Evolutionary conservation across 2,888 invertebrate genomes (phyloP).

Genomic region (Acanthosepion esculentum): DNA sequence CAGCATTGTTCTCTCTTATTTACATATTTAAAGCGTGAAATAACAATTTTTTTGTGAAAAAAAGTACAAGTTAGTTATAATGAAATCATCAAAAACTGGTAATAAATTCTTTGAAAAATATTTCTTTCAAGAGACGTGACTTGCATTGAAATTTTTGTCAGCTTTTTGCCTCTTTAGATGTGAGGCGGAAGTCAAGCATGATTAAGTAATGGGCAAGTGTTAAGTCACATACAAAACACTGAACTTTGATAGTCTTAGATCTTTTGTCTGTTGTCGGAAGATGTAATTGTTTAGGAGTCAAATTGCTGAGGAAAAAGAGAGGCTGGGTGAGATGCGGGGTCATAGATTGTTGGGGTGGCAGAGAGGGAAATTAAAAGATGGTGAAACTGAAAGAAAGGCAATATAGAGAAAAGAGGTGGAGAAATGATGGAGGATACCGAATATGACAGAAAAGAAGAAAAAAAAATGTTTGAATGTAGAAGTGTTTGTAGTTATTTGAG

Average conservation of each 20-base stretch:
- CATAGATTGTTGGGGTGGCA: neutral
- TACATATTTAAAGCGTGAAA: neutral
- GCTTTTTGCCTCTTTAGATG: neutral
- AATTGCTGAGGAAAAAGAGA: neutral
- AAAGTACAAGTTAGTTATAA: neutral
- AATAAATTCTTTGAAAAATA: neutral
- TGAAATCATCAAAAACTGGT: slow-evolving; percentile 6
- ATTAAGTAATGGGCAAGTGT: neutral
- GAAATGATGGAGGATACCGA: too few species aligned
- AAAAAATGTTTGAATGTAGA: neutral
- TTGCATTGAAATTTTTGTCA: neutral
- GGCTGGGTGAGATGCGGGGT: neutral
- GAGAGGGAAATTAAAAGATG: neutral
- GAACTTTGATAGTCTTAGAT: neutral
- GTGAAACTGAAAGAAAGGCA: neutral
- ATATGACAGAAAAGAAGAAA: neutral
- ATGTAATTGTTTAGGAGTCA: neutral
- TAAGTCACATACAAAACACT: slow-evolving; percentile 4
- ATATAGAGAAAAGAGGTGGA: neutral
- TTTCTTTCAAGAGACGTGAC: slow-evolving; percentile 6
- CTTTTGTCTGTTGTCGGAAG: slow-evolving; percentile 33
- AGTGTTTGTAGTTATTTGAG: slow-evolving; percentile 33
- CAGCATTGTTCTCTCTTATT: neutral
- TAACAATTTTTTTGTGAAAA: neutral
- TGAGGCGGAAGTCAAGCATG: neutral